Base-by-base conservation (phyloP, 2,113 vertebrate species). In the cat (Felis catus) region DNA sequence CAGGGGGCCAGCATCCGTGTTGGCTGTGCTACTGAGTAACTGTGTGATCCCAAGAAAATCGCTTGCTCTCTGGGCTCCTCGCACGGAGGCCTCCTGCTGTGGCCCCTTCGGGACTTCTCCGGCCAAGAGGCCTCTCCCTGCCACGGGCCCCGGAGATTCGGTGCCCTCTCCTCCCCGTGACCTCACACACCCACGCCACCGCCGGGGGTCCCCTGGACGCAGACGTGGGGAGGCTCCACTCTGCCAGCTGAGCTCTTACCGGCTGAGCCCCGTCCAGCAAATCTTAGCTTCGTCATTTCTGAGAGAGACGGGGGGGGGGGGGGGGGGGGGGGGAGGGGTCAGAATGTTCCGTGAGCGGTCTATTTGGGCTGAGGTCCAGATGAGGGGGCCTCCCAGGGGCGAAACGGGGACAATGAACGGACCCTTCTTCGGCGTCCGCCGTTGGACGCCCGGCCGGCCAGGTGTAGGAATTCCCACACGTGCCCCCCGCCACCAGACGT, bases 141-240 rank as follows among this genome's bases (percentile, higher is more conserved):
- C 45, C 11, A 3, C 1, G 33, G 41, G 23, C 13, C 25, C 21
- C 3, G n/a, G 84, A 21, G 31, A 13, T 9, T 9, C 31, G 2
- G 8, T 11, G 27, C 39, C 3, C 1, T 63, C 12, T 55, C 25
- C 16, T 25, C 25, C 16, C 84, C 27, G 5, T 45, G 12, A 33
- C 14, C 21, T 6, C 53, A 21, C 7, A 23, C 10, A 4, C 63
- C 31, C 15, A 16, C 0, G 0, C n/a, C 51, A 2, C 82, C 48
- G 3, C 36, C 2, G 31, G 41, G 27, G 13, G 21, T 81, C 73
- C 31, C 33, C 55, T 13, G 19, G 53, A n/a, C 45, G 13, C 18
- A 19, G 41, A 45, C 1, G 0, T 55, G 48, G 76, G 7, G 53
- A 25, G 58, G 4, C 1, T 0, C 61, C 1, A 0, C 14, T 81